These are phyloP conservation scores for Gobionotothen gibberifrons DNA, from an alignment of 2,797 vertebrate species.

Conservation along the genomic window DNA sequence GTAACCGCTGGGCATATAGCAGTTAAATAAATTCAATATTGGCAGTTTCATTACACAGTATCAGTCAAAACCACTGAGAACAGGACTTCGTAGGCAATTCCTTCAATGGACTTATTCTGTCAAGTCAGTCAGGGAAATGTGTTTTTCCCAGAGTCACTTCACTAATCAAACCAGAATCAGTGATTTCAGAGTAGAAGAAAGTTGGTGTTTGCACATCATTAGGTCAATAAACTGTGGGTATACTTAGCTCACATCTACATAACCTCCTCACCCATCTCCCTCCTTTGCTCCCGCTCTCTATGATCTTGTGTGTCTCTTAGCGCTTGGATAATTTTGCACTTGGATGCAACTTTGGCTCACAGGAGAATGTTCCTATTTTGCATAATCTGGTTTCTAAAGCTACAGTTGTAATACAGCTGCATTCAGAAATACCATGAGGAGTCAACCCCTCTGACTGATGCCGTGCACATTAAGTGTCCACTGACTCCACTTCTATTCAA, in stretches of 20 bases:
- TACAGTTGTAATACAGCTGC: constrained; percentile 60
- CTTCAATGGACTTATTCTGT: constrained; percentile 44
- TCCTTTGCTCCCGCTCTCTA: constrained; percentile 29
- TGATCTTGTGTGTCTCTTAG: constrained; percentile 65
- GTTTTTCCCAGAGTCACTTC: constrained; percentile 55
- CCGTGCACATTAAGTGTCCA: constrained; percentile 57
- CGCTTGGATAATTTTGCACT: constrained; percentile 66
- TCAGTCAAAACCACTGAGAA: constrained; percentile 39
- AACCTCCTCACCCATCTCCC: not conserved
- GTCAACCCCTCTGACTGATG: constrained; percentile 46
- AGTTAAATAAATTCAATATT: constrained; percentile 9
- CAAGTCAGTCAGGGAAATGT: constrained; percentile 43
- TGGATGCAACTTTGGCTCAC: constrained; percentile 67
- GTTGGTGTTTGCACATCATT: constrained; percentile 60
- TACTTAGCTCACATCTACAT: constrained; percentile 58
- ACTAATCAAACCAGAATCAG: constrained; percentile 71
- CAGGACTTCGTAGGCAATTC: constrained; percentile 33
- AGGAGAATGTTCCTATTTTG: constrained; percentile 63
- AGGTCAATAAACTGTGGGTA: constrained; percentile 63
- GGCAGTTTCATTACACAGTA: constrained; percentile 9
- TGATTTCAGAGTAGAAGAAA: constrained; percentile 45
- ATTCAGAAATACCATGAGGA: constrained; percentile 38
- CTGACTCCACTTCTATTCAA: constrained; percentile 35
- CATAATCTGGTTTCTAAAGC: constrained; percentile 72
- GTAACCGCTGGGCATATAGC: not conserved